A percentile compares a stretch with the other conserved stretches of the same genome.
phyloP scores from a whole-genome alignment of 2,888 invertebrate species.

The Clitarchus hookeri region DNA sequence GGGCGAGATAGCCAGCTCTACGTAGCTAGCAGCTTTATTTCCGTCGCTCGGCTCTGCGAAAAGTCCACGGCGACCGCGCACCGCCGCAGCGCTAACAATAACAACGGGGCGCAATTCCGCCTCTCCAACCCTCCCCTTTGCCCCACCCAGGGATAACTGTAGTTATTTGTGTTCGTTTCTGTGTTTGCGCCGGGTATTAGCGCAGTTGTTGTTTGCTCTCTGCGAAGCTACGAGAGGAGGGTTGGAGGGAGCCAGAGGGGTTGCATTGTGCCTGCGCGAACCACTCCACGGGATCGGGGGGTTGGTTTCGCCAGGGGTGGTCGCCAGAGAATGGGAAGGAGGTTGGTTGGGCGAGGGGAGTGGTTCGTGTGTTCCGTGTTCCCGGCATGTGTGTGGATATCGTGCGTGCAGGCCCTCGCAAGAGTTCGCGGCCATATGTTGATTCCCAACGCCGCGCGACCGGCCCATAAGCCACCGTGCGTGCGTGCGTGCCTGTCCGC shows the following conservation, averaged over 20 bases:
- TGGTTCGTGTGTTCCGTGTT: background rate
- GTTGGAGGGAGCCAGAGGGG: background rate
- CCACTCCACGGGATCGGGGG: background rate
- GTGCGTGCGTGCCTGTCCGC: too few relatives aligned
- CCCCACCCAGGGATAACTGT: background rate
- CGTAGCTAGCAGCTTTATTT: too few relatives aligned
- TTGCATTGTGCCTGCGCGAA: background rate
- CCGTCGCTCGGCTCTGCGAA: too few relatives aligned
- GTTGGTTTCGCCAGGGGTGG: too few relatives aligned
- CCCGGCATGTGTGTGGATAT: background rate
- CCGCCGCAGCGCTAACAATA: background rate
- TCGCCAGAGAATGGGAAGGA: background rate
- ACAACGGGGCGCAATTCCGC: background rate
- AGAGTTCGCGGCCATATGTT: background rate
- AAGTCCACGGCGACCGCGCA: background rate
- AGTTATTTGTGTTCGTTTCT: slow-evolving; percentile 14
- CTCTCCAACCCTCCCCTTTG: background rate
- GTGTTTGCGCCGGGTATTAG: slow-evolving; percentile 2
- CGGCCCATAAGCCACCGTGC: too few relatives aligned
- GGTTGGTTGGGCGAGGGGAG: background rate
- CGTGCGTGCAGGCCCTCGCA: background rate
- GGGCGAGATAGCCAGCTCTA: too few relatives aligned
- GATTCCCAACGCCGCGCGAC: background rate
- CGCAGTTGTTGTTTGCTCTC: background rate
- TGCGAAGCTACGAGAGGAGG: background rate